phyloP scores from a whole-genome alignment of 2,797 vertebrate genomes.

The Furcifer pardalis region DNA sequence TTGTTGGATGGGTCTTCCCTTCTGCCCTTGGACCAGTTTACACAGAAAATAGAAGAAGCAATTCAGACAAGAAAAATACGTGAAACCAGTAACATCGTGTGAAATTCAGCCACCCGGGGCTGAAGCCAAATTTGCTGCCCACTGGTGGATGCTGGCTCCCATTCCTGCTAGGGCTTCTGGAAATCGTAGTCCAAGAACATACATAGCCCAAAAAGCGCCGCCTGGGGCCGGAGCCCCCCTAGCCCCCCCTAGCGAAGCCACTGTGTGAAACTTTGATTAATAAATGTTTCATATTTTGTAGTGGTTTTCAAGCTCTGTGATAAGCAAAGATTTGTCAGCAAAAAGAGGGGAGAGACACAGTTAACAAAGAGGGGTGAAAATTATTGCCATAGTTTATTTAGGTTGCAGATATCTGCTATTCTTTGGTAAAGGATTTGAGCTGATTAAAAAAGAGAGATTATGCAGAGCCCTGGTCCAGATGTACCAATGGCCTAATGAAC shows the following conservation, averaged over 20 bases:
- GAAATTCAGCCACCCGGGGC: too few relatives aligned
- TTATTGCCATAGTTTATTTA: not conserved
- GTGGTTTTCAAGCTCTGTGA: not conserved
- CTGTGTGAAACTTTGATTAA: not conserved
- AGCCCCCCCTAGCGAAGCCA: too few relatives aligned
- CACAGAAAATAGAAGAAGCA: not conserved
- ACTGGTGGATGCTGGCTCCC: too few relatives aligned
- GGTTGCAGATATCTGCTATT: not conserved
- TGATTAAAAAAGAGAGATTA: not conserved
- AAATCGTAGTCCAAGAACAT: too few relatives aligned
- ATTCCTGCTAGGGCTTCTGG: too few relatives aligned
- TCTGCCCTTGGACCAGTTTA: too few relatives aligned
- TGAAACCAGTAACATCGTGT: too few relatives aligned
- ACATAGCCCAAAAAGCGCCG: too few relatives aligned
- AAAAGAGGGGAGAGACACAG: not conserved
- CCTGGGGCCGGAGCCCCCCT: too few relatives aligned
- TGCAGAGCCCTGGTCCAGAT: not conserved
- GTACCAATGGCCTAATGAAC: not conserved
- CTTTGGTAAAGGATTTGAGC: too few relatives aligned
- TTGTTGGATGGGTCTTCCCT: too few relatives aligned
- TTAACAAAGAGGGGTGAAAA: not conserved
- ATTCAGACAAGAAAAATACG: not conserved
- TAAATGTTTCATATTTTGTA: not conserved
- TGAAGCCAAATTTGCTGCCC: too few relatives aligned
- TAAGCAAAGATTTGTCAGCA: not conserved